These are phyloP conservation scores for Ochotona princeps DNA, from an alignment of 2,113 vertebrate genomes.

Conservation along the genomic window DNA sequence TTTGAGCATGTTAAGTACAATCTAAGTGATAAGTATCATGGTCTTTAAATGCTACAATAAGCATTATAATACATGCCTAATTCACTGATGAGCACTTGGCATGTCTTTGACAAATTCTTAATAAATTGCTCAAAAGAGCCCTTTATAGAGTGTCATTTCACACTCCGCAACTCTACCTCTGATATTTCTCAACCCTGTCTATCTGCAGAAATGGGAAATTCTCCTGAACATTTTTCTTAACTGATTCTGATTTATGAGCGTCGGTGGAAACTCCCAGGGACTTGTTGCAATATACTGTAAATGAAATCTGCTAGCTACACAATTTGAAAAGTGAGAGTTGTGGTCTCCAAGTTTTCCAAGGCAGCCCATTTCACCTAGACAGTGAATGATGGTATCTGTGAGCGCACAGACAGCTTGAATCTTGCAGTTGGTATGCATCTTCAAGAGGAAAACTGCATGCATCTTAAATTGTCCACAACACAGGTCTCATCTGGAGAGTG, in stretches of 20 bases:
- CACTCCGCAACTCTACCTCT: constrained; percentile 76
- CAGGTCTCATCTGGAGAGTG: constrained; percentile 59
- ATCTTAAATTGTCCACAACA: constrained; percentile 9
- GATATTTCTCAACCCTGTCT: constrained; percentile 80
- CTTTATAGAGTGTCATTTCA: constrained; percentile 82
- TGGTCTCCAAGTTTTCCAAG: constrained; percentile 75
- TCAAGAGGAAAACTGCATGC: constrained; percentile 67
- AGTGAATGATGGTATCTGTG: constrained; percentile 74
- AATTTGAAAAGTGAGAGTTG: constrained; percentile 79
- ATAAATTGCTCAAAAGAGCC: constrained; percentile 79
- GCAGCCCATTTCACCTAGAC: constrained; percentile 74
- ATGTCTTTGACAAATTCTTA: constrained; percentile 79
- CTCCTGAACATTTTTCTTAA: constrained; percentile 83
- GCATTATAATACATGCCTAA: constrained; percentile 74
- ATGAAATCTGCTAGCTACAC: constrained; percentile 82
- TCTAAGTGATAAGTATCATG: constrained; percentile 75
- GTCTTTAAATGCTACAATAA: constrained; percentile 80
- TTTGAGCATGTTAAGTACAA: constrained; percentile 78
- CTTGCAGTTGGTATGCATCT: constrained; percentile 30
- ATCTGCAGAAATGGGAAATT: constrained; percentile 82
- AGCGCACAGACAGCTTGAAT: constrained; percentile 51
- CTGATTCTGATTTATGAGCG: constrained; percentile 82
- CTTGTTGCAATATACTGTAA: constrained; percentile 83
- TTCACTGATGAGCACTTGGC: constrained; percentile 75
- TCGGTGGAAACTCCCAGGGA: constrained; percentile 75